Evolutionary conservation across 2,888 invertebrate genomes (phyloP).

Genomic region (Crocallis elinguaria): DNA sequence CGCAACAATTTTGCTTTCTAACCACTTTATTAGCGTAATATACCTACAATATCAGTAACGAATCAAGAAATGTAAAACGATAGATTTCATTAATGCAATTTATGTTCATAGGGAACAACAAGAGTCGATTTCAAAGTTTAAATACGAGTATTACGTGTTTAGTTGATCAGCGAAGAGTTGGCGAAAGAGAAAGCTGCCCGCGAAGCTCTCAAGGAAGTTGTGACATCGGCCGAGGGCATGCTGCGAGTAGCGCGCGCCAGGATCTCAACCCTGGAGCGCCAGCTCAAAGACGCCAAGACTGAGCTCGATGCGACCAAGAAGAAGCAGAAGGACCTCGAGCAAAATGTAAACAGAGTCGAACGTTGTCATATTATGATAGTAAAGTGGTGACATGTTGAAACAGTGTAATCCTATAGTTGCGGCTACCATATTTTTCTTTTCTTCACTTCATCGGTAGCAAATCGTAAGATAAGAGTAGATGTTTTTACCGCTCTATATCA

Average conservation of each 20-base stretch:
- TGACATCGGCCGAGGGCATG: slow-evolving; percentile 72
- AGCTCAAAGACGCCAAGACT: slow-evolving; percentile 64
- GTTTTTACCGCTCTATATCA: no score
- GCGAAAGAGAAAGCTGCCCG: slow-evolving; percentile 67
- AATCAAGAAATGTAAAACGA: not conserved
- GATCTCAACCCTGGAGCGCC: slow-evolving; percentile 67
- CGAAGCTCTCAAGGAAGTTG: slow-evolving; percentile 68
- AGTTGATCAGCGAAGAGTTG: slow-evolving; percentile 63
- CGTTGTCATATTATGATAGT: slow-evolving; percentile 50
- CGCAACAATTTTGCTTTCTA: slow-evolving; percentile 3
- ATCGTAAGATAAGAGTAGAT: no score
- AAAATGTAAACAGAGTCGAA: slow-evolving; percentile 68
- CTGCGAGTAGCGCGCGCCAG: slow-evolving; percentile 71
- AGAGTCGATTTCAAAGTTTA: no score
- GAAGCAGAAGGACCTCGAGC: slow-evolving; percentile 75
- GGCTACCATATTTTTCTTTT: not conserved
- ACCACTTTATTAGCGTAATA: not conserved
- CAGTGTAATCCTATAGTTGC: not conserved
- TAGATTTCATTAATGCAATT: not conserved
- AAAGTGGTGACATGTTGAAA: slow-evolving; percentile 55
- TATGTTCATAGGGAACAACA: no score
- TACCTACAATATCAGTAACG: not conserved
- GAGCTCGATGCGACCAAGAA: slow-evolving; percentile 63
- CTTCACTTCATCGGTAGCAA: no score
- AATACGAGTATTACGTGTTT: not conserved